Conservation (phyloP, 2,888 invertebrate genomes). For the Noctua janthina region DNA sequence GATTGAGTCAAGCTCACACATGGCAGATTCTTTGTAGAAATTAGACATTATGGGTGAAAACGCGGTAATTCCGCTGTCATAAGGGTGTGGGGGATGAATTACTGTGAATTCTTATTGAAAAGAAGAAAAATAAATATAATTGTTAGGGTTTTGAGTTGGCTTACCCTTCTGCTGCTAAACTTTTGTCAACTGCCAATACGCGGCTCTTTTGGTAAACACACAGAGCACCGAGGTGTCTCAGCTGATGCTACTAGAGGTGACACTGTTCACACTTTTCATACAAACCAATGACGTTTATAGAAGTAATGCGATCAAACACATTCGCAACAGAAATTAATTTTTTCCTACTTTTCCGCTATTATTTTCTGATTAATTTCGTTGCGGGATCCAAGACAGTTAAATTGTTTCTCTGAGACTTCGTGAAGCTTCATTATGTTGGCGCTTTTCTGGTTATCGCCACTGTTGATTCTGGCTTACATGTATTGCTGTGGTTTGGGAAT, state of each 20-base stretch:
- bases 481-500: too few species aligned
- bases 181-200: background rate
- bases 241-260: background rate
- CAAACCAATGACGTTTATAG: background rate
- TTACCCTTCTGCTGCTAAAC: background rate
- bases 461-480: too few species aligned
- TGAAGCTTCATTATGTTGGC: too few species aligned
- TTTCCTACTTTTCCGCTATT: too few species aligned
- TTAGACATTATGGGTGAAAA: background rate
- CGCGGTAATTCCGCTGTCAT: constrained; percentile 3
- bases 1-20: constrained; percentile 21
- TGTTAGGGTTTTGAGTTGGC: background rate
- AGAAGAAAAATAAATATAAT: background rate
- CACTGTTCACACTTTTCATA: background rate
- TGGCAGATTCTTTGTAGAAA: constrained; percentile 16
- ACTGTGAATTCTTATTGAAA: background rate
- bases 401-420: too few species aligned
- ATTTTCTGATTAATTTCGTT: too few species aligned
- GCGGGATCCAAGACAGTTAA: too few species aligned
- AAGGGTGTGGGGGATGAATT: background rate
- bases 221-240: background rate
- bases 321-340: too few species aligned
- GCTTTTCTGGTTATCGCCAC: too few species aligned
- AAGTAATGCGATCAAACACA: too few species aligned
- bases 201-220: background rate